Evolutionary conservation across 2,113 vertebrate genomes (phyloP).

Genomic region (Halcyon senegalensis): DNA sequence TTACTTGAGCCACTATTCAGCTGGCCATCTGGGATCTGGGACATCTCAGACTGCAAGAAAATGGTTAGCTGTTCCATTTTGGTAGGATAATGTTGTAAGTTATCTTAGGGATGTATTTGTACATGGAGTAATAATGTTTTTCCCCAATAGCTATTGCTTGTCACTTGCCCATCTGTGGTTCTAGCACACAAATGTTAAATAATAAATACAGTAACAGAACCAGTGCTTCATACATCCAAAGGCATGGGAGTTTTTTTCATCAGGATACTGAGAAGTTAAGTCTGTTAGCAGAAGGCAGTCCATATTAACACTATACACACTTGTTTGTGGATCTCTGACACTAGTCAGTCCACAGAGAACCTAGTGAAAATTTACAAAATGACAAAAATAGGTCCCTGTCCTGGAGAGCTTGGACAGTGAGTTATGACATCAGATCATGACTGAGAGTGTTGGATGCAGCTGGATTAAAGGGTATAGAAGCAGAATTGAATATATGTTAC

Average conservation of each 20-base stretch:
- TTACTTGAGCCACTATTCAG: slow-evolving; percentile 53
- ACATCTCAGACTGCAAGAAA: slow-evolving; percentile 54
- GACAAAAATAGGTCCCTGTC: not conserved
- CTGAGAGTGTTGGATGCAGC: not conserved
- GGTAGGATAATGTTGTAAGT: slow-evolving; percentile 35
- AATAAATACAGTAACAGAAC: slow-evolving; percentile 37
- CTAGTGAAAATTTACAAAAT: not conserved
- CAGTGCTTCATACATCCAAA: not conserved
- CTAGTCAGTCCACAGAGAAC: not conserved
- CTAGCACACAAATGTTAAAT: slow-evolving; percentile 14
- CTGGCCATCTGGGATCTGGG: slow-evolving; percentile 49
- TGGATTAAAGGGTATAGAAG: not conserved
- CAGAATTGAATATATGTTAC: not conserved
- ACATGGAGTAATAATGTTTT: slow-evolving; percentile 51
- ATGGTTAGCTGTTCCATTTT: slow-evolving; percentile 40
- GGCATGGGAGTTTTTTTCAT: not conserved
- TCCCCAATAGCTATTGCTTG: slow-evolving; percentile 33
- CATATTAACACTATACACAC: not conserved
- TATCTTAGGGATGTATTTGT: slow-evolving; percentile 41
- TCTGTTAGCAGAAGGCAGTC: not conserved
- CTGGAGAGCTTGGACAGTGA: not conserved
- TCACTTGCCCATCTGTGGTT: slow-evolving; percentile 43
- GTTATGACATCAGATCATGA: not conserved
- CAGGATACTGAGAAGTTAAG: not conserved
- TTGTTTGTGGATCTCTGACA: not conserved